A percentile compares a stretch with the other conserved stretches of the same genome.
Evolutionary conservation across 2,113 vertebrate species (phyloP).

Genomic region (Echinops telfairi): DNA sequence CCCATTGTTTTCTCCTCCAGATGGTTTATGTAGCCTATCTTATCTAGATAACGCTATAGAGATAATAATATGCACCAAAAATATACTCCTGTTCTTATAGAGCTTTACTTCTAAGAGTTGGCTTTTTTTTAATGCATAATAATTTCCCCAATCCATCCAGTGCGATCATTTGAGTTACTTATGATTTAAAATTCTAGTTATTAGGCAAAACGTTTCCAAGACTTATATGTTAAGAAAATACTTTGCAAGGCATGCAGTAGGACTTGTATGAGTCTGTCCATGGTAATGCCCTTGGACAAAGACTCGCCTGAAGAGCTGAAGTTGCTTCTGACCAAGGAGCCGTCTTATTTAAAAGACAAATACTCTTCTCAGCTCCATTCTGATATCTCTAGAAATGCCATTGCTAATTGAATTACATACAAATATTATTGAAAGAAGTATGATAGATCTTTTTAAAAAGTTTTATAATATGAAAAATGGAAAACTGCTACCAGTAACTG

Average conservation of each 20-base stretch:
- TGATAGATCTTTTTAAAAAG: neutral
- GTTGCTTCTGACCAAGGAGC: neutral
- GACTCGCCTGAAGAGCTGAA: neutral
- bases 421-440: neutral
- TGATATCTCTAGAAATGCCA: neutral
- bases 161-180: conserved; percentile 8
- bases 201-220: conserved; percentile 4
- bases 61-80: too few species aligned
- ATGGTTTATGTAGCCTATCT: too few species aligned
- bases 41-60: too few species aligned
- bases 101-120: neutral
- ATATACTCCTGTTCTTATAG: neutral
- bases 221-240: conserved; percentile 26
- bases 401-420: neutral
- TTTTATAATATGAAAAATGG: neutral
- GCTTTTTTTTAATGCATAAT: neutral
- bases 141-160: neutral
- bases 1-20: too few species aligned
- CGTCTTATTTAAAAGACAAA: neutral
- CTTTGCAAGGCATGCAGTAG: neutral
- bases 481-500: neutral
- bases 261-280: neutral
- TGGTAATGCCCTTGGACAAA: neutral
- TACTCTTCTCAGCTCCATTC: neutral
- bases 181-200: conserved; percentile 5